Percentiles rank a stretch among this genome's conserved stretches.
Conservation (phyloP, 2,797 vertebrate genomes). For the Pipistrellus pipistrellus region DNA sequence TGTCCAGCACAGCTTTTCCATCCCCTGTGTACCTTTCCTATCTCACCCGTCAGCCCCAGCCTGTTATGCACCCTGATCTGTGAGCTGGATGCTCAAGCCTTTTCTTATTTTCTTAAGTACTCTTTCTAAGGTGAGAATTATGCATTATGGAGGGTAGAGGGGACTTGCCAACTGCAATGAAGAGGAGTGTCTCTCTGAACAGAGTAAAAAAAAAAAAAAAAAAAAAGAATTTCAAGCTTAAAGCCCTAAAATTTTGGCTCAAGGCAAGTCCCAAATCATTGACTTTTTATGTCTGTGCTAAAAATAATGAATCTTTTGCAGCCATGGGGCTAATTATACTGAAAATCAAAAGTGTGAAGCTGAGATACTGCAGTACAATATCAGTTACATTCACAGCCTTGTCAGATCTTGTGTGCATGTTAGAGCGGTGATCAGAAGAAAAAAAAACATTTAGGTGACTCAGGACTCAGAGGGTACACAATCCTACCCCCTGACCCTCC, state of each 20-base stretch:
- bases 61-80: neutral
- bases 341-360: conserved; percentile 26
- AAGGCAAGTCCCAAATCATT: conserved; percentile 7
- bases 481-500: neutral
- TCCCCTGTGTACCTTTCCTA: neutral
- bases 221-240: neutral
- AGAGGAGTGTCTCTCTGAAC: neutral
- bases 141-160: conserved; percentile 84
- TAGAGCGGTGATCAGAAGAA: neutral
- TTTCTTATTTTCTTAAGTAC: conserved; percentile 90
- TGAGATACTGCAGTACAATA: neutral
- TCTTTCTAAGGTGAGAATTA: conserved; percentile 94
- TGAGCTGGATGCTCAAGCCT: neutral
- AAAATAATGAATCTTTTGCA: conserved; percentile 35
- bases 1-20: neutral
- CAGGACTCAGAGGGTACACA: neutral
- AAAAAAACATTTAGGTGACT: neutral
- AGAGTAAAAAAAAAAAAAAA: neutral
- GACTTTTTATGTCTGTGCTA: conserved; percentile 23
- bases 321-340: neutral
- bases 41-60: neutral
- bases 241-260: neutral
- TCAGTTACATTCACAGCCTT: neutral
- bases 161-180: neutral
- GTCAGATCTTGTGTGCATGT: neutral